phyloP scores from a whole-genome alignment of 2,797 vertebrate genomes.

The Aphelocoma californica region DNA sequence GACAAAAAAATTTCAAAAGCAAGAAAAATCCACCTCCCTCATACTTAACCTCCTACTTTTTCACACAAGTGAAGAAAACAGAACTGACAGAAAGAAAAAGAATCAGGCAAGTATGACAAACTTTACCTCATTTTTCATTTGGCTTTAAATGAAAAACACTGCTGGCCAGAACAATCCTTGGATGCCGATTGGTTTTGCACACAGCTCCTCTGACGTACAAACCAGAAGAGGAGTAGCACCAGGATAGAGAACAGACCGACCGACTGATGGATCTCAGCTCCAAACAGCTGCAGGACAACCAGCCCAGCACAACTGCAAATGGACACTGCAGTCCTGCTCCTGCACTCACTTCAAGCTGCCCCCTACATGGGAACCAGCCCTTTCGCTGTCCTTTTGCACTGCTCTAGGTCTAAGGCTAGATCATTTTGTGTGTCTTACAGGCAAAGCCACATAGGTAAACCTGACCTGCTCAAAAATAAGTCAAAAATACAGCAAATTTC shows the following conservation, averaged over 20 bases:
- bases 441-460: background rate
- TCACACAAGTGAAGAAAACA: background rate
- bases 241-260: background rate
- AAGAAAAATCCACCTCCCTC: background rate
- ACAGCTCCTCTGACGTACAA: background rate
- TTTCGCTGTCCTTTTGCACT: background rate
- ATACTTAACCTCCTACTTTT: background rate
- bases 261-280: rapidly evolving
- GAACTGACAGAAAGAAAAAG: background rate
- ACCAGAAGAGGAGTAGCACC: background rate
- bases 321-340: background rate
- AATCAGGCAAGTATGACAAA: background rate
- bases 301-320: rapidly evolving
- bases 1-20: background rate
- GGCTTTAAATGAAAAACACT: background rate
- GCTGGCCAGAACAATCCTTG: background rate
- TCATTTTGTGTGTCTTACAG: background rate
- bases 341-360: rapidly evolving
- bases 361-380: background rate
- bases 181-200: background rate
- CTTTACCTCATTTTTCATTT: background rate
- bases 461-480: background rate
- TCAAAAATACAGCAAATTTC: background rate
- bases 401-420: background rate
- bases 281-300: background rate